Evolutionary conservation across 2,888 invertebrate genomes (phyloP).

Genomic region (Gymnocheta viridis): DNA sequence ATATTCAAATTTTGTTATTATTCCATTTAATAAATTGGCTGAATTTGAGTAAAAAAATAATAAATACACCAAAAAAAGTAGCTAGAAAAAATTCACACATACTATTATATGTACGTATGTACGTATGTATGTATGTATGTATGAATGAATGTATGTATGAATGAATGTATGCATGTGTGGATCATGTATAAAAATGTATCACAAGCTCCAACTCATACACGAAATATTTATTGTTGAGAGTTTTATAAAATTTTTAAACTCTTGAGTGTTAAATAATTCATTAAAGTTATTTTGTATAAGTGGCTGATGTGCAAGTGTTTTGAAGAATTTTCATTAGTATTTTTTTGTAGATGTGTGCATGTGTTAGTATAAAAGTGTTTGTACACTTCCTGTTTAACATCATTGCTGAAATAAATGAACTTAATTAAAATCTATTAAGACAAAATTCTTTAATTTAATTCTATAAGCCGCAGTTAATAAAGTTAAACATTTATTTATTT

Average conservation of each 20-base stretch:
- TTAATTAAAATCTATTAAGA: slow-evolving; percentile 14
- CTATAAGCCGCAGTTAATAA: not conserved
- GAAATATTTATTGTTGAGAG: slow-evolving; percentile 11
- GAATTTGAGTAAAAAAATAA: not conserved
- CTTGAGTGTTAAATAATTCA: slow-evolving; percentile 52
- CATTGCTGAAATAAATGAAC: slow-evolving; percentile 3
- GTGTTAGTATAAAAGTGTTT: not conserved
- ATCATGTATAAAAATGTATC: slow-evolving; percentile 5
- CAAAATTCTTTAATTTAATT: not conserved
- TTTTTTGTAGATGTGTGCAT: not conserved
- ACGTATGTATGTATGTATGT: not conserved
- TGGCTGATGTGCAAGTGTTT: slow-evolving; percentile 10
- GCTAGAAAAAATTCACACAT: not conserved
- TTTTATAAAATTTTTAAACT: slow-evolving; percentile 33
- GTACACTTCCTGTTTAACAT: not conserved
- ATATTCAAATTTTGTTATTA: not conserved
- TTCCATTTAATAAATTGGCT: not conserved
- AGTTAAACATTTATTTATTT: not conserved
- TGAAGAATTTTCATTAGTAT: not conserved
- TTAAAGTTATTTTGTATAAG: slow-evolving; percentile 53
- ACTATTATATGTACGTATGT: not conserved
- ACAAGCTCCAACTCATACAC: not conserved
- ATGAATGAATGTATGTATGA: not conserved
- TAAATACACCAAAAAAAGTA: not conserved
- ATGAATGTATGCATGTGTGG: not conserved